phyloP scores from a whole-genome alignment of 2,113 vertebrate genomes.

The Odocoileus virginianus region DNA sequence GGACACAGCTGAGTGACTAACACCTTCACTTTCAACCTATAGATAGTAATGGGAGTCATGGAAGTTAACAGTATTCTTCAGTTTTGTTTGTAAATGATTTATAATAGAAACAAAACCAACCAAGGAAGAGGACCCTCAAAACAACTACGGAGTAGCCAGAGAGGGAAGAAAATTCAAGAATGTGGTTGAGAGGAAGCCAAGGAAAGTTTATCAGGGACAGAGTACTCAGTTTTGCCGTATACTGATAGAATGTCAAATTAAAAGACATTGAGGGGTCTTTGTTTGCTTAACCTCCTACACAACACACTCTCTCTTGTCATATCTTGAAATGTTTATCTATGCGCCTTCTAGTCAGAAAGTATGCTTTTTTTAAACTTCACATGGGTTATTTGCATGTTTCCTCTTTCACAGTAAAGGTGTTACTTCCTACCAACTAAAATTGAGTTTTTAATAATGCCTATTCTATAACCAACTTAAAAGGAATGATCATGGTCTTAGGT shows the following conservation, averaged over 20 bases:
- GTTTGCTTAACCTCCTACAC: not conserved
- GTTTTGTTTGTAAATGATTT: not conserved
- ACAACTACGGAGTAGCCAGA: not conserved
- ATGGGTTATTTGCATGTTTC: not conserved
- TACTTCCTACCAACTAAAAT: not conserved
- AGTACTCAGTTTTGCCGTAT: not conserved
- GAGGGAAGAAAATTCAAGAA: not conserved
- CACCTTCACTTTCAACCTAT: not conserved
- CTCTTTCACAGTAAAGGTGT: not conserved
- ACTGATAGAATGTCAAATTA: not conserved
- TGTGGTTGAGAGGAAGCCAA: not conserved
- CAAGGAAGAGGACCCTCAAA: not conserved
- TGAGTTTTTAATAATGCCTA: not conserved
- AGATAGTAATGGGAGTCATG: not conserved
- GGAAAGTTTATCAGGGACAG: not conserved
- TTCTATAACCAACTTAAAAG: not conserved
- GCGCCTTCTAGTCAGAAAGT: not conserved
- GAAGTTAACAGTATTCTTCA: not conserved
- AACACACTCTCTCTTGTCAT: not conserved
- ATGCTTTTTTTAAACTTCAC: not conserved
- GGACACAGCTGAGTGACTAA: not conserved
- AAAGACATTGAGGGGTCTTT: not conserved
- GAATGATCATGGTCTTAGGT: not conserved
- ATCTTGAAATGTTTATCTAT: not conserved
- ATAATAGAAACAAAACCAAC: not conserved